Base-by-base conservation (phyloP, 2,888 invertebrate genomes). In the Pachycephus smyrnensis region DNA sequence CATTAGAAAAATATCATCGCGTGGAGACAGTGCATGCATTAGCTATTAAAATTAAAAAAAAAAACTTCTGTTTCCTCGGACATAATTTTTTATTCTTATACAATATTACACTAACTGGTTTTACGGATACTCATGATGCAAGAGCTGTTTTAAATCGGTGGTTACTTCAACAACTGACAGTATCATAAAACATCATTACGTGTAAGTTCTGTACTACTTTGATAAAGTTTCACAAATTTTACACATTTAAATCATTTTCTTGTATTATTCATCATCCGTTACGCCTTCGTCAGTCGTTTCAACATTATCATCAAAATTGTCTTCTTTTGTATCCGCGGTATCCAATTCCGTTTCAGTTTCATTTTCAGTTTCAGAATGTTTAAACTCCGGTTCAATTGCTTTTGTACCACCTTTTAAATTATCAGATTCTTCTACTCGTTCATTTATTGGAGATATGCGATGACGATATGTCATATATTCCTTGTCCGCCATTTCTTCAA, bases 381-480 rank as follows among this genome's bases (percentile, higher is more conserved):
- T 9, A 55, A 23, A 9, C 2, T 55, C 55, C 55, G 55, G 55
- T 55, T 23, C 71, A 81, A 73, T 33, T 68, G 23, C 30, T 31
- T 32, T 15, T 11, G 30, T 11, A 4, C 23, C 30, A 32, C 11
- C 30, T 71, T 71, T 30, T 23, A 71, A 23, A 30, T 23, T 71
- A 33, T 76, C 68, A 36, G 23, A 55, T 55, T 55, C 55, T 55
- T 55, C 55, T 55, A 9, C 9, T 55, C 55, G 55, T 23, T 55
- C 33, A 71, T 71, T 71, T 32, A 31, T 71, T 30, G 32, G 55
- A 15, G 76, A 31, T n/a, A 76, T 35, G 31, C 84, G 80, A 80
- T 88, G 89, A 15, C 81, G 81, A 71, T 85, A 86, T 35, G 71
- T 87, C 40, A 84, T 83, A 74, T 84, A 86, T n/a, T 78, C 80